phyloP scores from a whole-genome alignment of 53 echinoderm and acorn worm genomes.

The Luidia sarsii region DNA sequence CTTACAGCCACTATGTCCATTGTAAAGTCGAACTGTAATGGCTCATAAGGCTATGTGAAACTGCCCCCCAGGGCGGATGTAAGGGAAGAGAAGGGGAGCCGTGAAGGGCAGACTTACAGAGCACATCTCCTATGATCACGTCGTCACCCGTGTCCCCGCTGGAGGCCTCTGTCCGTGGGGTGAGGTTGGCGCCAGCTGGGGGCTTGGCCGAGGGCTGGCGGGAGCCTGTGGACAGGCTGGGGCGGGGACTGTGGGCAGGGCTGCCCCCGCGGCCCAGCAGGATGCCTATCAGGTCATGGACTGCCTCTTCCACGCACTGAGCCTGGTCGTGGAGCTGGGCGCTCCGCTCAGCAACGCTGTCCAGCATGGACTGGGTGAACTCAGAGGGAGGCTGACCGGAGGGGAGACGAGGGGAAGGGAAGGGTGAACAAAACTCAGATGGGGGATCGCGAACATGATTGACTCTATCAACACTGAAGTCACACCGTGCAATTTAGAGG shows the following conservation, averaged over 20 bases:
- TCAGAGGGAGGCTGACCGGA: constrained; percentile 88
- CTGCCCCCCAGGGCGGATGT: no score
- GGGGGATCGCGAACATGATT: no score
- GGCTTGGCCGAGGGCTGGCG: constrained; percentile 24
- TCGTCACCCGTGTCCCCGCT: constrained; percentile 55
- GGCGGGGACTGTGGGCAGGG: constrained; percentile 28
- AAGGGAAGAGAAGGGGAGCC: not conserved
- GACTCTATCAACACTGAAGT: no score
- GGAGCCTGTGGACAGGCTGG: constrained; percentile 34
- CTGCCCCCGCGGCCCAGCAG: constrained; percentile 67
- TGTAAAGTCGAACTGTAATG: no score
- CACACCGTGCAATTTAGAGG: no score
- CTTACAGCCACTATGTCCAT: no score
- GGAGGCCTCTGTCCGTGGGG: constrained; percentile 42
- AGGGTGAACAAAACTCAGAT: no score
- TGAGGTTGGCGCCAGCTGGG: not conserved
- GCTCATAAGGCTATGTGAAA: no score
- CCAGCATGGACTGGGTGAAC: constrained; percentile 76
- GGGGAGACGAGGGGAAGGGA: no score
- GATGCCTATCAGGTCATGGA: constrained; percentile 79
- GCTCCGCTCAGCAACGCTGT: constrained; percentile 65
- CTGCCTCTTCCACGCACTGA: constrained; percentile 73
- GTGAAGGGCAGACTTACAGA: constrained; percentile 32
- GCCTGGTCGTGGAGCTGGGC: constrained; percentile 67
- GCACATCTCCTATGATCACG: constrained; percentile 48